Evolutionary conservation across 1,140 invertebrate genomes (phyloP).

Genomic region (Pseudomyrmex dendroicus): DNA sequence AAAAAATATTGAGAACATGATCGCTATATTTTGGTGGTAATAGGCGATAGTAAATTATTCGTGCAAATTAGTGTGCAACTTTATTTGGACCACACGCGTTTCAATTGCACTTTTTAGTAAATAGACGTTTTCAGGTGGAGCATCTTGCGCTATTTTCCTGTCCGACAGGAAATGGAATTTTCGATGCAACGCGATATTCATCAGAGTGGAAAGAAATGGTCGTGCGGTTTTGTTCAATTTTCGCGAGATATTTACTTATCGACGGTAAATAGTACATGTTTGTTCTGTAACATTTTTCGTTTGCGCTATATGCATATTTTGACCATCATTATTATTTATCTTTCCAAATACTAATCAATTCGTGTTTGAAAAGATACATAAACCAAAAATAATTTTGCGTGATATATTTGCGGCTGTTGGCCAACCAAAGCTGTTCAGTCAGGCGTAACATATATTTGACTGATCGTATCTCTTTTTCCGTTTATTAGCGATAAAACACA

Average conservation of each 20-base stretch:
- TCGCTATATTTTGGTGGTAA: background rate
- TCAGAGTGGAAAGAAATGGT: slow-evolving; percentile 14
- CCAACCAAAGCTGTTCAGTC: background rate
- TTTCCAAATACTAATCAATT: no score
- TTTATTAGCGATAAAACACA: background rate
- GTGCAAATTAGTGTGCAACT: background rate
- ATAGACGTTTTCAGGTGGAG: slow-evolving; percentile 16
- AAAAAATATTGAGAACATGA: background rate
- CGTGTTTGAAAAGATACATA: no score
- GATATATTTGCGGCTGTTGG: background rate
- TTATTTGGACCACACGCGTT: background rate
- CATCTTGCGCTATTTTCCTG: background rate
- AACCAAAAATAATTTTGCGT: no score
- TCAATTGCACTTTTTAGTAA: slow-evolving; percentile 14
- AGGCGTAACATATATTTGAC: background rate
- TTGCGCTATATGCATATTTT: no score
- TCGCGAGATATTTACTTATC: background rate
- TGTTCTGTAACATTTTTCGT: no score
- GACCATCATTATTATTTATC: no score
- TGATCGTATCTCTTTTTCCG: background rate
- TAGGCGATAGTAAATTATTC: slow-evolving; percentile 8
- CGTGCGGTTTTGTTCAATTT: background rate
- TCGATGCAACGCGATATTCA: background rate
- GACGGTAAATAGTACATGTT: background rate
- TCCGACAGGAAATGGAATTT: slow-evolving; percentile 19